These are phyloP conservation scores for Chrysolina oricalcia DNA, from an alignment of 2,888 invertebrate genomes.

Conservation along the genomic window DNA sequence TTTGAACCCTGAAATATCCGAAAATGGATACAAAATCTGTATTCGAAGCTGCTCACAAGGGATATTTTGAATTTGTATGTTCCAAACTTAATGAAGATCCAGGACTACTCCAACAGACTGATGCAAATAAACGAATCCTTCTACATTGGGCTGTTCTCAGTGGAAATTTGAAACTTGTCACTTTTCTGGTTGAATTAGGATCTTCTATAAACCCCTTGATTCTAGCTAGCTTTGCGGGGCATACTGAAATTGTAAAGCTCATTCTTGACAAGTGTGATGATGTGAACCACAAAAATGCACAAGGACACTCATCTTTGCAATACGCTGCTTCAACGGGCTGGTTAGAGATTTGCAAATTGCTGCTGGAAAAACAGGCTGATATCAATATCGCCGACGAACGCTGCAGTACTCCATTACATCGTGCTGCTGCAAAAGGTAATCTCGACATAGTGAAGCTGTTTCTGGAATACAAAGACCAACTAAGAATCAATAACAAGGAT, in stretches of 20 bases:
- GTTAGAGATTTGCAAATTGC: slow-evolving; percentile 79
- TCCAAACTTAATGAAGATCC: slow-evolving; percentile 76
- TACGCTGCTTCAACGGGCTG: slow-evolving; percentile 91
- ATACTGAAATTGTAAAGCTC: slow-evolving; percentile 78
- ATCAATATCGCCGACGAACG: slow-evolving; percentile 80
- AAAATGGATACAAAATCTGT: slow-evolving; percentile 59
- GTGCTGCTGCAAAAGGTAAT: slow-evolving; percentile 86
- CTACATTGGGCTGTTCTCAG: slow-evolving; percentile 88
- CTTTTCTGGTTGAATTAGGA: slow-evolving; percentile 79
- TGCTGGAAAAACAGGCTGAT: slow-evolving; percentile 81
- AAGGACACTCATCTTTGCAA: slow-evolving; percentile 87
- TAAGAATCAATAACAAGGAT: slow-evolving; percentile 78
- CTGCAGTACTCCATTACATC: slow-evolving; percentile 84
- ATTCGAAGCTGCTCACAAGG: slow-evolving; percentile 82
- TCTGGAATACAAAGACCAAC: slow-evolving; percentile 73
- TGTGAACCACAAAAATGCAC: slow-evolving; percentile 81
- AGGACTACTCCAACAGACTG: slow-evolving; percentile 71
- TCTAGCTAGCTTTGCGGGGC: slow-evolving; percentile 86
- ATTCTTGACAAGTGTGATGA: slow-evolving; percentile 81
- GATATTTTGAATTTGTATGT: slow-evolving; percentile 80
- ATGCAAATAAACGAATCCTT: slow-evolving; percentile 79
- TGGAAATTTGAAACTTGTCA: slow-evolving; percentile 83
- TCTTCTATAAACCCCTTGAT: slow-evolving; percentile 85
- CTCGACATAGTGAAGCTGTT: slow-evolving; percentile 80
- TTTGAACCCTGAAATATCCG: slow-evolving; percentile 54